These are phyloP conservation scores for Xestia rhomboidea DNA, from an alignment of 2,888 invertebrate species.

Conservation along the genomic window DNA sequence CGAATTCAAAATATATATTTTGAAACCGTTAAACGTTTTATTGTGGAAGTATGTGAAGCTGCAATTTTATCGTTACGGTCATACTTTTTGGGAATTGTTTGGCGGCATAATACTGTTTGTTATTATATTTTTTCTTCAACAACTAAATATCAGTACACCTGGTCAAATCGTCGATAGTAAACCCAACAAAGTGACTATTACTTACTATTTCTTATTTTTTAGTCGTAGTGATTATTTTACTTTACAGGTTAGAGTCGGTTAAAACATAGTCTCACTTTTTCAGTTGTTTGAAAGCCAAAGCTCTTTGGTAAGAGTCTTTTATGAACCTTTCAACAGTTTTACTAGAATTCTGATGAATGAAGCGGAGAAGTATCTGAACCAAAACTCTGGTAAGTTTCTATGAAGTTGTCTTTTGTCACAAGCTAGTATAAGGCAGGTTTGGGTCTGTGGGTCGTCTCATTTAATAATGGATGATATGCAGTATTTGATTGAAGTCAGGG, in stretches of 20 bases:
- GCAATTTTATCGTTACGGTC: constrained; percentile 14
- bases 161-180: neutral
- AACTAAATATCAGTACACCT: neutral
- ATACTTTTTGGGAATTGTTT: constrained; percentile 39
- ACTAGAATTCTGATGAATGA: constrained; percentile 33
- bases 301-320: constrained; percentile 26
- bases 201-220: neutral
- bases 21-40: constrained; percentile 43
- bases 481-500: too few relatives aligned
- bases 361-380: constrained; percentile 25
- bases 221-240: neutral
- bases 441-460: neutral
- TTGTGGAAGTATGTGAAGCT: constrained; percentile 42
- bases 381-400: constrained; percentile 15
- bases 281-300: constrained; percentile 4
- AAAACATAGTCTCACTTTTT: neutral
- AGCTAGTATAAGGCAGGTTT: neutral
- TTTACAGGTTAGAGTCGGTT: neutral
- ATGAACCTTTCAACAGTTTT: constrained; percentile 33
- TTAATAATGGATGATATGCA: too few relatives aligned
- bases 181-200: neutral
- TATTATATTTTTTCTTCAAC: constrained; percentile 38
- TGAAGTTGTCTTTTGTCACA: neutral
- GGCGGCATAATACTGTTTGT: constrained; percentile 47
- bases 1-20: constrained; percentile 1